Evolutionary conservation across 2,888 invertebrate genomes (phyloP).

Genomic region (Caenorhabditis panamensis): DNA sequence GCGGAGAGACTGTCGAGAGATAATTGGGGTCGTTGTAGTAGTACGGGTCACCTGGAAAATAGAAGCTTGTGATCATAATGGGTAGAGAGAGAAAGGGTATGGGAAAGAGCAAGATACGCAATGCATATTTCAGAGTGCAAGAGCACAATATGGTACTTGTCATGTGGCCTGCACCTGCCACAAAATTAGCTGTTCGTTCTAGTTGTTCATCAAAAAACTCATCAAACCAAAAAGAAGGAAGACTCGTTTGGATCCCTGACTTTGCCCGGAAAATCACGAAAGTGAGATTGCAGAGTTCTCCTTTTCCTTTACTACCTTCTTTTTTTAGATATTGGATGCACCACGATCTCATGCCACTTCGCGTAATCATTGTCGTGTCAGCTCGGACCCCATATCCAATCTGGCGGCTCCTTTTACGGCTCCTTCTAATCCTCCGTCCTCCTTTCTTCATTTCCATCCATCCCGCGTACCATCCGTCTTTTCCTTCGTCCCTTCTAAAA

Average conservation of each 20-base stretch:
- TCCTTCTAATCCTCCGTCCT: not conserved
- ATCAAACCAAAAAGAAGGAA: no score
- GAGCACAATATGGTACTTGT: not conserved
- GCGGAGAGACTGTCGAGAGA: constrained; percentile 14
- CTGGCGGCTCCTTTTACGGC: constrained; percentile 3
- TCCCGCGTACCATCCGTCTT: constrained; percentile 1
- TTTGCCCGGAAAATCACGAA: no score
- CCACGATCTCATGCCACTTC: constrained; percentile 21
- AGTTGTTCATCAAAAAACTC: no score
- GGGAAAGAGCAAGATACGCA: no score
- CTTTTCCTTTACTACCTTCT: not conserved
- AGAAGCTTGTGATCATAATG: no score
- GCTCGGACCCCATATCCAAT: constrained; percentile 5
- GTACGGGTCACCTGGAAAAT: constrained; percentile 40
- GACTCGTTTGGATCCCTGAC: no score
- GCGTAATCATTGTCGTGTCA: constrained; percentile 49
- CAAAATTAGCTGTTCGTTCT: no score
- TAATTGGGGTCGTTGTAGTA: constrained; percentile 34
- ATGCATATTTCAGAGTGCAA: no score
- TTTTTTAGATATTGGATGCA: not conserved
- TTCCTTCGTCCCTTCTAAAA: constrained; percentile 7
- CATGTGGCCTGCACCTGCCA: no score
- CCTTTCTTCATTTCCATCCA: constrained; percentile 7
- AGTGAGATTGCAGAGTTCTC: no score
- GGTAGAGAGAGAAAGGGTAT: no score